A percentile compares a stretch with the other conserved stretches of the same genome.
phyloP scores from a whole-genome alignment of 1,140 invertebrate genomes.

The Drosophila takahashii region DNA sequence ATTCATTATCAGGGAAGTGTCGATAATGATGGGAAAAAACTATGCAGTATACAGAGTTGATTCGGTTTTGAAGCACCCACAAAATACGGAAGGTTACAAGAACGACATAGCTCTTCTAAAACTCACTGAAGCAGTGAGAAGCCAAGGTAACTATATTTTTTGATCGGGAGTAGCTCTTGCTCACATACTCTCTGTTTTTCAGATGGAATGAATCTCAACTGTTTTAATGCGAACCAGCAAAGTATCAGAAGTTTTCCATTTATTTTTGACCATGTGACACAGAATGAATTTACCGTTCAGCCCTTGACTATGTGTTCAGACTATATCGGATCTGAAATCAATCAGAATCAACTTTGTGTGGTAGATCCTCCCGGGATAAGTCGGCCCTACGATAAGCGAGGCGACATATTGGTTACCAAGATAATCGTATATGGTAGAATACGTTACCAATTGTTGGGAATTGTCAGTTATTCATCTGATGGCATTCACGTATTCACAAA shows the following conservation, averaged over 20 bases:
- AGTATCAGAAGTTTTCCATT: no score
- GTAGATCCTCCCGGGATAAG: neutral
- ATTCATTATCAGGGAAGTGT: neutral
- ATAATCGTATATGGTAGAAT: neutral
- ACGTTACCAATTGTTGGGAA: neutral
- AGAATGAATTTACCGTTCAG: neutral
- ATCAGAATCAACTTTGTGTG: neutral
- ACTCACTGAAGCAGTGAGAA: neutral
- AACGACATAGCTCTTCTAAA: neutral
- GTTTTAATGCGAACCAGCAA: neutral
- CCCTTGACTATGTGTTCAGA: neutral
- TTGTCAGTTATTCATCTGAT: constrained; percentile 5
- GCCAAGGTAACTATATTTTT: neutral
- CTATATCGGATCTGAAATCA: neutral
- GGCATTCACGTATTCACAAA: constrained; percentile 5
- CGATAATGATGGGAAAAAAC: neutral
- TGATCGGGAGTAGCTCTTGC: no score
- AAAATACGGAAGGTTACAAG: neutral
- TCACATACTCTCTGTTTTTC: neutral
- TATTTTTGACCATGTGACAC: no score
- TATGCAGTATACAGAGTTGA: neutral
- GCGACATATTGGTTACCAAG: neutral
- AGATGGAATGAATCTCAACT: no score
- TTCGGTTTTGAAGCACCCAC: neutral
- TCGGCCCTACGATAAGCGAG: neutral